Evolutionary conservation across 2,888 invertebrate genomes (phyloP).

Genomic region (Eupithecia insigniata): DNA sequence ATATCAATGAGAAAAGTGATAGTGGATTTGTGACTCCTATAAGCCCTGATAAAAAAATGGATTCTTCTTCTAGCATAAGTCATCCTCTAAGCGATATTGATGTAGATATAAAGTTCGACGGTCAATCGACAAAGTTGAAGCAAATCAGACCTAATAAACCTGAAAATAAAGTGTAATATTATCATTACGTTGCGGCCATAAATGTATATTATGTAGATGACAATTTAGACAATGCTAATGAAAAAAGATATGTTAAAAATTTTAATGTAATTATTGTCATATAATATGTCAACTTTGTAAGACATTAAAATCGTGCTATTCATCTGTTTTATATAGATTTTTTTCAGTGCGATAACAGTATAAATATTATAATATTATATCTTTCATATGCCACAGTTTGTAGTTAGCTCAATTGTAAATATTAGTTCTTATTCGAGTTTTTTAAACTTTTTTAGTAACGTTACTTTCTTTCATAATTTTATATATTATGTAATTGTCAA

Average conservation of each 20-base stretch:
- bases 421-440: too few species aligned
- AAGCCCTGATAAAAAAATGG: slow-evolving; percentile 78
- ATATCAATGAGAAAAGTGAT: slow-evolving; percentile 72
- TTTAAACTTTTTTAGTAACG: too few species aligned
- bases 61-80: slow-evolving; percentile 73
- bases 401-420: too few species aligned
- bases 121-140: slow-evolving; percentile 90
- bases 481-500: too few species aligned
- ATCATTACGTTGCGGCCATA: background rate
- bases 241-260: background rate
- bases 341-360: background rate
- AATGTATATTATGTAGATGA: background rate
- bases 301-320: background rate
- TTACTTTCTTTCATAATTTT: too few species aligned
- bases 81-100: slow-evolving; percentile 92
- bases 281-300: background rate
- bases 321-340: too few species aligned
- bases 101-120: slow-evolving; percentile 91
- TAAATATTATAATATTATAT: too few species aligned
- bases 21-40: slow-evolving; percentile 88
- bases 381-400: too few species aligned
- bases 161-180: slow-evolving; percentile 32
- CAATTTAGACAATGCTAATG: background rate
- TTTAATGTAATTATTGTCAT: background rate
- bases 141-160: slow-evolving; percentile 85